Evolutionary conservation across 2,888 invertebrate genomes (phyloP).

Genomic region (Drosophila kambysellisi): DNA sequence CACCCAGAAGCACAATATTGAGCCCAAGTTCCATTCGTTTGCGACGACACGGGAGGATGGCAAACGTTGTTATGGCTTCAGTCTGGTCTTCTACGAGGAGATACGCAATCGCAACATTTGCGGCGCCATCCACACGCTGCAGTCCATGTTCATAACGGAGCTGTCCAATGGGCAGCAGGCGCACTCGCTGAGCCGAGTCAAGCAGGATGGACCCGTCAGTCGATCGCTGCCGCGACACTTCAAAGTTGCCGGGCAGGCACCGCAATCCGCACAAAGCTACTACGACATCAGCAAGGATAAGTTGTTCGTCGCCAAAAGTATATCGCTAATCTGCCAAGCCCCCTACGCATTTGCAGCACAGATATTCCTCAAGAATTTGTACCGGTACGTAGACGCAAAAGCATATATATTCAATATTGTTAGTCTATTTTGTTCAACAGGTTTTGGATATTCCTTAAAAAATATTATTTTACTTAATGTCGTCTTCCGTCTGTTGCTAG

Average conservation of each 20-base stretch:
- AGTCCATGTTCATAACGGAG: conserved; percentile 96
- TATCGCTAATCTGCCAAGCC: conserved; percentile 95
- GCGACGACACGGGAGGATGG: conserved; percentile 99
- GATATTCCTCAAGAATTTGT: conserved; percentile 94
- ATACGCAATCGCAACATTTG: conserved; percentile 96
- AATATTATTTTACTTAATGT: background rate
- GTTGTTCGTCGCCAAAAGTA: conserved; percentile 97
- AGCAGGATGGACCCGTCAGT: conserved; percentile 89
- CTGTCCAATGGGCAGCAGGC: conserved; percentile 92
- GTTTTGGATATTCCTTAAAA: background rate
- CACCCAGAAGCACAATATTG: conserved; percentile 95
- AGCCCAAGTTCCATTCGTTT: conserved; percentile 97
- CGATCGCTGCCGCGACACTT: conserved; percentile 95
- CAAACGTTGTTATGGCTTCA: conserved; percentile 96
- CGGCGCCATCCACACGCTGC: conserved; percentile 95
- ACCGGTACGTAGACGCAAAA: conserved; percentile 88
- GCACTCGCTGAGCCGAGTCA: conserved; percentile 88
- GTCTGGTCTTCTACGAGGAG: conserved; percentile 98
- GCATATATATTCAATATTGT: background rate
- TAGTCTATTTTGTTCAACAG: background rate
- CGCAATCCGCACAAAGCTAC: conserved; percentile 92
- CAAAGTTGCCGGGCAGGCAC: conserved; percentile 91
- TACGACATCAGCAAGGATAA: conserved; percentile 98
- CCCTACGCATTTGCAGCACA: conserved; percentile 95
- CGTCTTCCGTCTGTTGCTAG: background rate